These are phyloP conservation scores for Ianthella basta DNA, from an alignment of 37 sponge, comb jelly and placozoan genomes.

Conservation along the genomic window DNA sequence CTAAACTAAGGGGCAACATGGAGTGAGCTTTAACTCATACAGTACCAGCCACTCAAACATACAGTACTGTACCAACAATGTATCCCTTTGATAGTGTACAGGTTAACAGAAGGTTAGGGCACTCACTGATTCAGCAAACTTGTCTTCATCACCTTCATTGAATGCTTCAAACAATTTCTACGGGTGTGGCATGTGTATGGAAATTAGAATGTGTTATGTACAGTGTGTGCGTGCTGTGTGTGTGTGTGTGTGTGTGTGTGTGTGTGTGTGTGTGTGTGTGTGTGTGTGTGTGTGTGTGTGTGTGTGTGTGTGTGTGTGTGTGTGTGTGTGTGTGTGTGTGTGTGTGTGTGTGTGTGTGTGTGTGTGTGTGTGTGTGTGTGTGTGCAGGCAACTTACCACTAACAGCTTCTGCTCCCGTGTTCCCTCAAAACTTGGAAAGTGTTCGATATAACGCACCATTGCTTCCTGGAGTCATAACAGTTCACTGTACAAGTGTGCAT, in stretches of 20 bases:
- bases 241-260: not conserved
- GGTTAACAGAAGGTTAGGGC: too few species aligned
- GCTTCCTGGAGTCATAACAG: conserved; percentile 24
- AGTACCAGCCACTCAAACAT: conserved; percentile 47
- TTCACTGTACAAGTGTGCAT: too few species aligned
- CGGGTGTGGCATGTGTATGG: not conserved
- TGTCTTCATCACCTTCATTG: conserved; percentile 65
- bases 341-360: too few species aligned
- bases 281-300: not conserved
- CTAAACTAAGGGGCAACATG: too few species aligned
- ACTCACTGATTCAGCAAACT: conserved; percentile 53
- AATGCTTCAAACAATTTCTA: conserved; percentile 21
- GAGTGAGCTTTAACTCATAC: conserved; percentile 47
- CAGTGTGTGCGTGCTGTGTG: conserved; percentile 15
- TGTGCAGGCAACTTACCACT: conserved; percentile 46
- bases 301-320: not conserved
- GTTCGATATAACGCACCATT: conserved; percentile 60
- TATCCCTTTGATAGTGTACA: too few species aligned
- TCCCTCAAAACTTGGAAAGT: conserved; percentile 82
- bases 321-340: not conserved
- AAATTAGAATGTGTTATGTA: conserved; percentile 9
- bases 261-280: not conserved
- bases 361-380: too few species aligned
- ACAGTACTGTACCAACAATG: too few species aligned
- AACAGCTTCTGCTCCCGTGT: conserved; percentile 91